These are phyloP conservation scores for Gila robusta DNA, from an alignment of 2,797 vertebrate genomes.

Conservation along the genomic window DNA sequence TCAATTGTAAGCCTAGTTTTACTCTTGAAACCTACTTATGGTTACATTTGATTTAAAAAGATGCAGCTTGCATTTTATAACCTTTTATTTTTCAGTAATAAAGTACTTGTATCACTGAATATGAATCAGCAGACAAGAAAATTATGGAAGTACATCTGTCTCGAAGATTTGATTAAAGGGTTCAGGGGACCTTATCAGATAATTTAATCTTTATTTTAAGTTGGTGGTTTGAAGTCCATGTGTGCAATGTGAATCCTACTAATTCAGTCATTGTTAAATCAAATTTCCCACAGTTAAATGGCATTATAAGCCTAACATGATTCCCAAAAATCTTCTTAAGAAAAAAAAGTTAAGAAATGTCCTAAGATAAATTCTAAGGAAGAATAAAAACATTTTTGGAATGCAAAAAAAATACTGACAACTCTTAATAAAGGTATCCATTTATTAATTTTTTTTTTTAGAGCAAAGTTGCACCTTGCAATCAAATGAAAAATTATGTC, in stretches of 20 bases:
- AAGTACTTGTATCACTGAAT: background rate
- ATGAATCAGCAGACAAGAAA: background rate
- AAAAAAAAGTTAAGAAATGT: background rate
- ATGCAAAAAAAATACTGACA: background rate
- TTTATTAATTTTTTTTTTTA: background rate
- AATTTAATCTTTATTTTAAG: background rate
- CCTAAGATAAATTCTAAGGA: background rate
- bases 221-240: background rate
- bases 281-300: background rate
- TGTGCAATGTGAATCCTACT: background rate
- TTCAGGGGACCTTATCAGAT: background rate
- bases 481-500: background rate
- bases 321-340: background rate
- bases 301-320: background rate
- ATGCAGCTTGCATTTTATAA: background rate
- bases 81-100: background rate
- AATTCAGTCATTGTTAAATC: background rate
- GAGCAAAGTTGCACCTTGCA: background rate
- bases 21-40: background rate
- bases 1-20: slow-evolving; percentile 29
- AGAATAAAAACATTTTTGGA: background rate
- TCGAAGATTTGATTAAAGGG: slow-evolving; percentile 1
- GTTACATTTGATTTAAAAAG: slow-evolving; percentile 1
- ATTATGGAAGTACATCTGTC: background rate
- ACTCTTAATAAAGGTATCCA: background rate